A percentile compares a stretch with the other conserved stretches of the same genome.
Conservation (phyloP, 2,113 vertebrate genomes). For the Sarotherodon lohbergeri region DNA sequence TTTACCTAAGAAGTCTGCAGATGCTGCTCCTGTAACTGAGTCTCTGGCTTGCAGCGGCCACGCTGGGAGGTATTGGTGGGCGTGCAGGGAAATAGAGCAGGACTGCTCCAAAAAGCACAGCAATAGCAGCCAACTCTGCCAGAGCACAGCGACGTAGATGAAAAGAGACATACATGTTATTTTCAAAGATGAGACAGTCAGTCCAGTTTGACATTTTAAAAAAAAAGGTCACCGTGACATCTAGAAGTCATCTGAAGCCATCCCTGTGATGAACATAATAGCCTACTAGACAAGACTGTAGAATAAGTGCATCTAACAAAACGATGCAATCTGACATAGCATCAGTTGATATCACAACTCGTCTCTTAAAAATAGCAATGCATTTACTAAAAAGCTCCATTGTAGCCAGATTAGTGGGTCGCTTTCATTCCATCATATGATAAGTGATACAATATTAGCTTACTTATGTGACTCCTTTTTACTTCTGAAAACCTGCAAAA, state of each 20-base stretch:
- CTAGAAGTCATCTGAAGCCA: background rate
- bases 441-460: background rate
- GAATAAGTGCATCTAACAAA: background rate
- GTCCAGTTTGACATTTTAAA: background rate
- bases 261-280: background rate
- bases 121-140: slow-evolving; percentile 85
- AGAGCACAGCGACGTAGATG: background rate
- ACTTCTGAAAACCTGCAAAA: background rate
- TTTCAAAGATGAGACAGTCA: background rate
- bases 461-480: background rate
- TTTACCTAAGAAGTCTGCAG: slow-evolving; percentile 87
- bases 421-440: background rate
- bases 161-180: background rate
- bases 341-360: background rate
- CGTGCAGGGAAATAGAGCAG: slow-evolving; percentile 90
- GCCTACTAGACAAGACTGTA: background rate
- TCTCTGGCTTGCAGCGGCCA: slow-evolving; percentile 92
- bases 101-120: slow-evolving; percentile 81
- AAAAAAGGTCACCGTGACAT: slow-evolving; percentile 8
- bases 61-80: slow-evolving; percentile 90
- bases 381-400: background rate
- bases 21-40: slow-evolving; percentile 93
- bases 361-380: background rate
- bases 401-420: background rate
- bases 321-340: background rate